phyloP scores from a whole-genome alignment of 1,140 invertebrate species.

The Drosophila varians region DNA sequence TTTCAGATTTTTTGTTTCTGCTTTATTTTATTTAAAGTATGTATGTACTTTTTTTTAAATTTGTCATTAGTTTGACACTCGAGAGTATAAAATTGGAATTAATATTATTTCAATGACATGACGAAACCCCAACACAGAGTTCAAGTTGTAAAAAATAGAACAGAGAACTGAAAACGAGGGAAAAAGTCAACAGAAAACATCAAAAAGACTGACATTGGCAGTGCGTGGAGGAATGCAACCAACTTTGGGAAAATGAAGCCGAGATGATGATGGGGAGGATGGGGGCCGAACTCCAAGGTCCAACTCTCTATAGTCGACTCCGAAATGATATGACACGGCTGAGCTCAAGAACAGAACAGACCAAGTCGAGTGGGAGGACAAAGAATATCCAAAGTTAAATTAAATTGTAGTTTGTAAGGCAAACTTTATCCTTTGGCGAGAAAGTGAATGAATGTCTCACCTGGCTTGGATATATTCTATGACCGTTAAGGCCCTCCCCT shows the following conservation, averaged over 20 bases:
- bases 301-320: conserved; percentile 38
- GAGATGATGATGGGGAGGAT: too few relatives aligned
- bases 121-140: conserved; percentile 18
- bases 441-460: conserved; percentile 24
- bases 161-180: conserved; percentile 10
- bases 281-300: neutral
- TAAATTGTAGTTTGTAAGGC: conserved; percentile 81
- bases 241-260: conserved; percentile 16
- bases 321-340: conserved; percentile 55
- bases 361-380: conserved; percentile 59
- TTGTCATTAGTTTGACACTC: too few relatives aligned
- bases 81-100: too few relatives aligned
- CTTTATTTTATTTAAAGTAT: neutral
- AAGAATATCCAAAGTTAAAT: conserved; percentile 83
- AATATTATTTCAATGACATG: too few relatives aligned
- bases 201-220: conserved; percentile 42
- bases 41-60: too few relatives aligned
- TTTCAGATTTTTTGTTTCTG: conserved; percentile 8
- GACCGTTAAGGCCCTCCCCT: neutral
- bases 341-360: conserved; percentile 21
- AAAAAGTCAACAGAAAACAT: conserved; percentile 30
- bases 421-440: conserved; percentile 70
- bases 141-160: conserved; percentile 40
- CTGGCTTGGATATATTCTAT: conserved; percentile 10
- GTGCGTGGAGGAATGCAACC: conserved; percentile 56